Conservation (phyloP, 2,113 vertebrate genomes). For the Platichthys flesus region DNA sequence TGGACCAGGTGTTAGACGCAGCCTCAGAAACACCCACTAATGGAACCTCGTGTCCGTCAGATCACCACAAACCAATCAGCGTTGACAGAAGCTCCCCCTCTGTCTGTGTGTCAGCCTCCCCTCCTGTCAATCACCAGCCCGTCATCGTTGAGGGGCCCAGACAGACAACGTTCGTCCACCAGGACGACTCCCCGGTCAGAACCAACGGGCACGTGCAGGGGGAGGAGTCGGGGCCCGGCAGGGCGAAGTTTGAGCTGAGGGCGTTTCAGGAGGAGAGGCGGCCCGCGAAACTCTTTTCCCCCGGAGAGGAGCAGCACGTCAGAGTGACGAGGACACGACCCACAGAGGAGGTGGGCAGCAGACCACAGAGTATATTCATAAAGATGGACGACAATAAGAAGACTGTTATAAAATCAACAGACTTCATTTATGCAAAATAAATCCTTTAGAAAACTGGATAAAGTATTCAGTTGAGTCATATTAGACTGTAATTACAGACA, state of each 20-base stretch:
- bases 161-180: constrained; percentile 69
- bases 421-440: neutral
- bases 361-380: neutral
- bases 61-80: constrained; percentile 66
- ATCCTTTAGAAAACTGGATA: neutral
- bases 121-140: constrained; percentile 63
- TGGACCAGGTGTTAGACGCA: constrained; percentile 95
- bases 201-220: constrained; percentile 56
- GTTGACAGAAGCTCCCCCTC: constrained; percentile 75
- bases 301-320: constrained; percentile 85
- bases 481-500: neutral
- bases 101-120: constrained; percentile 66
- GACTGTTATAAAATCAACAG: neutral
- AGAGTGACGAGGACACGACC: constrained; percentile 90
- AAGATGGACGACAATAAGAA: neutral
- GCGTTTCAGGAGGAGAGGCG: constrained; percentile 95
- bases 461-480: neutral
- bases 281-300: constrained; percentile 91
- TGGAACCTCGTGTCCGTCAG: constrained; percentile 83
- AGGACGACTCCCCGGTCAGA: constrained; percentile 68
- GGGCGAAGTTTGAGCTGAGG: constrained; percentile 92
- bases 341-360: constrained; percentile 87
- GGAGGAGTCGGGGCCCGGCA: constrained; percentile 79
- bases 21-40: constrained; percentile 88
- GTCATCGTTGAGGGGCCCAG: constrained; percentile 67